phyloP scores from a whole-genome alignment of 2,888 invertebrate genomes.

The Apodemia hepburni region DNA sequence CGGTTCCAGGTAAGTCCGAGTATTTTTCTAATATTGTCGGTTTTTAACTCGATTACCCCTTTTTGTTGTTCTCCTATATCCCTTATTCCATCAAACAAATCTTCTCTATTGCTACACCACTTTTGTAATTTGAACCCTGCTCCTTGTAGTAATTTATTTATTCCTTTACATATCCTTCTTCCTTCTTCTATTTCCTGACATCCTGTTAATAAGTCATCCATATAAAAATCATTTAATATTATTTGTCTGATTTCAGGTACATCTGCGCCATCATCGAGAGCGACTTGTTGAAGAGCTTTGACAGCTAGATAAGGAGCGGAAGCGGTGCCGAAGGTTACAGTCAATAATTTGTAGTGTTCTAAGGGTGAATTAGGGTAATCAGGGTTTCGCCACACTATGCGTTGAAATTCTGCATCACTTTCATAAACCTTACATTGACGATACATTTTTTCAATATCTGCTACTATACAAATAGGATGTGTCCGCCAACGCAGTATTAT shows the following conservation, averaged over 20 bases:
- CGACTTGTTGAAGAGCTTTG: slow-evolving; percentile 29
- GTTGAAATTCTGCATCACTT: slow-evolving; percentile 18
- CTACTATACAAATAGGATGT: slow-evolving; percentile 23
- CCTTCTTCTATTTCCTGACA: slow-evolving; percentile 29
- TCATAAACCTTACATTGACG: slow-evolving; percentile 20
- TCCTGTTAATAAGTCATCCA: slow-evolving; percentile 34
- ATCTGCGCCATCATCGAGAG: slow-evolving; percentile 22
- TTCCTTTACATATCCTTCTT: slow-evolving; percentile 29
- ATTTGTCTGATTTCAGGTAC: slow-evolving; percentile 22
- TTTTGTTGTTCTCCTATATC: slow-evolving; percentile 2
- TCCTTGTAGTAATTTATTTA: slow-evolving; percentile 31
- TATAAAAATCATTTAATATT: slow-evolving; percentile 27
- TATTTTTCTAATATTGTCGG: slow-evolving; percentile 1
- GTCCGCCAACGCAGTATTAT: slow-evolving; percentile 29
- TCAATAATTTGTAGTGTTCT: slow-evolving; percentile 26
- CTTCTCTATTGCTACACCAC: slow-evolving; percentile 28
- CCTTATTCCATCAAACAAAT: slow-evolving; percentile 18
- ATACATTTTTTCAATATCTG: slow-evolving; percentile 30
- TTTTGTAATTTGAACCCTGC: slow-evolving; percentile 39
- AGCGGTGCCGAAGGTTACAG: slow-evolving; percentile 34
- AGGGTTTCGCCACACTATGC: slow-evolving; percentile 21
- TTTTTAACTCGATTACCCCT: slow-evolving; percentile 1
- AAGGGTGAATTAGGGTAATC: slow-evolving; percentile 9
- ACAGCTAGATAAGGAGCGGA: slow-evolving; percentile 33
- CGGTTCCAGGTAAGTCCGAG: slow-evolving; percentile 23